Percentiles rank a stretch among this genome's conserved stretches.
These are phyloP conservation scores for Drosophila asahinai DNA, from an alignment of 1,140 invertebrate species.

Conservation along the genomic window DNA sequence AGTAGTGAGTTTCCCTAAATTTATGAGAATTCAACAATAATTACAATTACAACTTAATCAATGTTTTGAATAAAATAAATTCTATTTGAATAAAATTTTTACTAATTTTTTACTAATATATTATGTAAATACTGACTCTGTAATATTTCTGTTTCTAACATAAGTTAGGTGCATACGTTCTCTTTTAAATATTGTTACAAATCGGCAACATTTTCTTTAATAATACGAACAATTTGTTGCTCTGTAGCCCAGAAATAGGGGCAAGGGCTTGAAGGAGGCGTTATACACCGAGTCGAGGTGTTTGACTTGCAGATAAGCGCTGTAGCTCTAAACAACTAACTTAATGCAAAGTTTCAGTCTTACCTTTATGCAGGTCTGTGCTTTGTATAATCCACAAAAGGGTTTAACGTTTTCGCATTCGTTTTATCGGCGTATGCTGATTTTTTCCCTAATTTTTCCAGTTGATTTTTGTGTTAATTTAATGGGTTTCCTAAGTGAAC, in stretches of 20 bases:
- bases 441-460: conserved; percentile 11
- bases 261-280: conserved; percentile 35
- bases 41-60: not conserved
- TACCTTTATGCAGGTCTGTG: conserved; percentile 34
- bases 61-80: not conserved
- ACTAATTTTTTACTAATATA: not conserved
- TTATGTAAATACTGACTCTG: no score
- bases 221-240: not conserved
- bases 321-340: conserved; percentile 1
- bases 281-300: conserved; percentile 15
- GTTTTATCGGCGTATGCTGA: conserved; percentile 1
- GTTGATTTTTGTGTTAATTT: conserved; percentile 18
- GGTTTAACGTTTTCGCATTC: conserved; percentile 8
- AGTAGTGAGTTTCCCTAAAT: no score
- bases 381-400: conserved; percentile 50
- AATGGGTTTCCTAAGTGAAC: conserved; percentile 38
- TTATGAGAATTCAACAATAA: no score
- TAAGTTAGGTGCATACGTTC: no score
- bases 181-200: no score
- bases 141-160: no score
- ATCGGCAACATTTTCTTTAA: not conserved
- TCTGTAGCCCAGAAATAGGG: conserved; percentile 16
- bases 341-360: conserved; percentile 32
- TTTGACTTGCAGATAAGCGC: conserved; percentile 27
- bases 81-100: not conserved